phyloP scores from a whole-genome alignment of 37 sponge, comb jelly and placozoan species.

The Ephydatia muelleri region DNA sequence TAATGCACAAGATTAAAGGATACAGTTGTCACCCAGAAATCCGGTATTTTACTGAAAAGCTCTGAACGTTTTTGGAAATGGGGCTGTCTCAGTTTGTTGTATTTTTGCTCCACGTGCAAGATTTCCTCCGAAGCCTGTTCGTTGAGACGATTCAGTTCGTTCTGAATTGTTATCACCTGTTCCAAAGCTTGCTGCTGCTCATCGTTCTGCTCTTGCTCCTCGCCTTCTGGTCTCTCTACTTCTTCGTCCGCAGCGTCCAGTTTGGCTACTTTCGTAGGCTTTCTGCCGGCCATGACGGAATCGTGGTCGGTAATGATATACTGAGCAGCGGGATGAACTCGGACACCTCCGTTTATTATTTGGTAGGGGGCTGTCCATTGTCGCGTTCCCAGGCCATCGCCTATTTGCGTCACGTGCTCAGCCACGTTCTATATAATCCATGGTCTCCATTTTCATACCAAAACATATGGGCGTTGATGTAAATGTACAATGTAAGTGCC shows the following conservation, averaged over 20 bases:
- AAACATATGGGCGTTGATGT: too few species aligned
- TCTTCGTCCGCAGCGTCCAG: slow-evolving; percentile 33
- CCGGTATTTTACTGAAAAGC: slow-evolving; percentile 71
- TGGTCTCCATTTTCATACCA: too few species aligned
- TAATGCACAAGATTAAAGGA: slow-evolving; percentile 56
- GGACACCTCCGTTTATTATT: neutral
- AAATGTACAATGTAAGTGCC: too few species aligned
- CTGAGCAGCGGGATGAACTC: neutral
- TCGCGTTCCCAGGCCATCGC: neutral
- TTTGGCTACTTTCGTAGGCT: slow-evolving; percentile 43
- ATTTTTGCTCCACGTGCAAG: slow-evolving; percentile 94
- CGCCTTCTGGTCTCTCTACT: slow-evolving; percentile 13
- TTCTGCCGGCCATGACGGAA: slow-evolving; percentile 31
- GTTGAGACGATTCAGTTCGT: slow-evolving; percentile 79
- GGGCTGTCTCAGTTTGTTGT: slow-evolving; percentile 87
- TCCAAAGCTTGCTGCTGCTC: slow-evolving; percentile 70
- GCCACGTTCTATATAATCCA: neutral
- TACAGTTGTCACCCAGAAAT: slow-evolving; percentile 92
- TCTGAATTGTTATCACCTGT: slow-evolving; percentile 70
- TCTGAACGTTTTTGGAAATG: slow-evolving; percentile 74
- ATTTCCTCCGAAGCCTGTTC: slow-evolving; percentile 93
- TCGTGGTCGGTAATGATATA: neutral
- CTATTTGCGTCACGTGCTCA: neutral
- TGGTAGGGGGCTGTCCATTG: neutral
- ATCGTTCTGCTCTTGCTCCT: slow-evolving; percentile 12